A percentile compares a stretch with the other conserved stretches of the same genome.
These are phyloP conservation scores for Celastrina argiolus DNA, from an alignment of 2,888 invertebrate genomes.

Conservation along the genomic window DNA sequence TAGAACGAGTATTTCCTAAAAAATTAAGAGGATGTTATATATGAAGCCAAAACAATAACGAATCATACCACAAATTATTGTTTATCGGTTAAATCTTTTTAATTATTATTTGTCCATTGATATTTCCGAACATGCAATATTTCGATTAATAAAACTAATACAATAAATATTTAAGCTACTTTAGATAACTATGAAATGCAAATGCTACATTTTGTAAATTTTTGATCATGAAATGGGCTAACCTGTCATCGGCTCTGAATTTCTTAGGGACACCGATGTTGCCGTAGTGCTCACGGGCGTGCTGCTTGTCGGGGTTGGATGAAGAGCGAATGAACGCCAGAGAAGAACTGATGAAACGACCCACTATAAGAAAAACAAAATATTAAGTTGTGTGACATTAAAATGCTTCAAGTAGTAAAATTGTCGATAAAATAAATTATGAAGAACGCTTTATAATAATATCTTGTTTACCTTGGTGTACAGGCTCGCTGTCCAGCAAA, in stretches of 20 bases:
- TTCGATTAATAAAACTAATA: too few species aligned
- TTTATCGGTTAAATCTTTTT: too few species aligned
- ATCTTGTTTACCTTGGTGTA: conserved; percentile 80
- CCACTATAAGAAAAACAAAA: conserved; percentile 72
- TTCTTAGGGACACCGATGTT: conserved; percentile 74
- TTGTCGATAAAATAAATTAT: too few species aligned
- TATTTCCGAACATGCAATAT: too few species aligned
- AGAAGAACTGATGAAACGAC: conserved; percentile 90
- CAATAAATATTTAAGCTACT: too few species aligned
- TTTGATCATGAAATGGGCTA: conserved; percentile 41
- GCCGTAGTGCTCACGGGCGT: conserved; percentile 70
- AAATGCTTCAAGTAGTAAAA: too few species aligned
- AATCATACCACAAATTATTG: too few species aligned
- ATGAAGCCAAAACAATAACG: too few species aligned
- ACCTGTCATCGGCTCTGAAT: conserved; percentile 83
- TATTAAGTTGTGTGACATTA: conserved; percentile 7
- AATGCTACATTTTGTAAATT: not conserved
- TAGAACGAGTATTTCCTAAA: conserved; percentile 90
- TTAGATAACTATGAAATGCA: too few species aligned
- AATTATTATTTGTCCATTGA: too few species aligned
- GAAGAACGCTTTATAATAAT: too few species aligned
- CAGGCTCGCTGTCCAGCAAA: conserved; percentile 83
- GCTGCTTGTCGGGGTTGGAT: conserved; percentile 84
- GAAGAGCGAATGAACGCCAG: conserved; percentile 87
- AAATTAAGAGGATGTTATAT: too few species aligned